A percentile compares a stretch with the other conserved stretches of the same genome.
phyloP scores from a whole-genome alignment of 1,140 invertebrate species.

The Temnothorax longispinosus region DNA sequence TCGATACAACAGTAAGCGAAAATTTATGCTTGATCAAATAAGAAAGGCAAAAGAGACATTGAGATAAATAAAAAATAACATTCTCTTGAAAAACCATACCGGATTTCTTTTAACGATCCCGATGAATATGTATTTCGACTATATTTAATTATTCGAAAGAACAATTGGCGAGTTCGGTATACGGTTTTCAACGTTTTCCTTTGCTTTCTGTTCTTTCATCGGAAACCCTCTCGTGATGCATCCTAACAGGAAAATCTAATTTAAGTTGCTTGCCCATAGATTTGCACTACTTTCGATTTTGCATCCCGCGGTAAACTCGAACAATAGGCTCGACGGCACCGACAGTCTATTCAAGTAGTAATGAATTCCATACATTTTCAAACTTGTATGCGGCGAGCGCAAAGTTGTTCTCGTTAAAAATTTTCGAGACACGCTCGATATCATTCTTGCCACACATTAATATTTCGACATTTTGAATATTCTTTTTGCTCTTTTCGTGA shows the following conservation, averaged over 20 bases:
- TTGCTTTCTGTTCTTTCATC: not conserved
- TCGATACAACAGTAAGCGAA: not conserved
- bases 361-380: conserved; percentile 45
- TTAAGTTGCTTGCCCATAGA: conserved; percentile 64
- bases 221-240: not conserved
- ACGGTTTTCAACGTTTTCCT: not conserved
- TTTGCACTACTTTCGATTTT: conserved; percentile 70
- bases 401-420: conserved; percentile 29
- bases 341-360: conserved; percentile 46
- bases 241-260: conserved; percentile 65
- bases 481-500: not conserved
- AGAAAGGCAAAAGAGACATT: not conserved
- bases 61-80: not conserved
- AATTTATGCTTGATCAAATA: not conserved
- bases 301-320: conserved; percentile 46
- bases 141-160: conserved; percentile 49
- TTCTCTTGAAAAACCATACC: not conserved
- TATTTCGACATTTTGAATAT: conserved; percentile 1
- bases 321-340: conserved; percentile 52
- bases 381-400: conserved; percentile 36
- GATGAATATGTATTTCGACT: conserved; percentile 40
- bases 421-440: conserved; percentile 21
- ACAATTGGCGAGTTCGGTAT: conserved; percentile 12
- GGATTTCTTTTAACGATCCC: conserved; percentile 47
- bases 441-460: conserved; percentile 13